Evolutionary conservation across 2,113 vertebrate genomes (phyloP), one percentile per base, ranked within the genome.

Genomic region (Caloenas nicobarica): DNA sequence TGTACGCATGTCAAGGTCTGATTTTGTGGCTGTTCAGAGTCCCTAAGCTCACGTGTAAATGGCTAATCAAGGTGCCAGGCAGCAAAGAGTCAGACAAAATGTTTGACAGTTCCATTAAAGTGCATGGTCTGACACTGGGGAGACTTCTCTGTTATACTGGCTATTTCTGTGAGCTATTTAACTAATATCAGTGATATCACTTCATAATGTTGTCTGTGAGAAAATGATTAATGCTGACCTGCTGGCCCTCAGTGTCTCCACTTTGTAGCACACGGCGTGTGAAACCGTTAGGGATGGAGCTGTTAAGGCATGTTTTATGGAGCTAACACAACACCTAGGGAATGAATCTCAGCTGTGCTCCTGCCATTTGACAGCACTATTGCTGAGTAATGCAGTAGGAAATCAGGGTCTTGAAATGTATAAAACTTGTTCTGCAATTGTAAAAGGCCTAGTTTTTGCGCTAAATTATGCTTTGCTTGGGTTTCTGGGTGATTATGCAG

Each of bases 191-290:
- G 25, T 25, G 11, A 23, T 71, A 56, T 60, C 26, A 12, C 60
- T 90, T 77, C 60, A 54, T 23, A 48, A 56, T 5, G 38, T 12
- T 90, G 14, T 81, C 81, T 1, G 0, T 48, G 65, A 94, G 31
- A 50, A 91, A 91, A 94, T 77, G 22, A 91, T 86, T 82, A 94
- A 89, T 33, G 31, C 28, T 69, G 38, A 87, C 65, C 81, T 87
- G 24, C 16, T 83, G 46, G 25, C 38, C 64, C 38, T 31, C 42
- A 8, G 16, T 29, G 64, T 53, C 72, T 83, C n/a, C 34, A 12
- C 51, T 46, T 58, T 80, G 56, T 44, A 77, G 58, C 15, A 61
- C 16, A 29, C 0, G 1, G 28, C 24, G 9, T 3, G 53, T 34
- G 54, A 93, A 94, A 77, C 19, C 2, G 0, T 77, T 46, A n/a